A percentile compares a stretch with the other conserved stretches of the same genome.
Conservation (phyloP, 2,113 vertebrate genomes). For the Xiphophorus hellerii region DNA sequence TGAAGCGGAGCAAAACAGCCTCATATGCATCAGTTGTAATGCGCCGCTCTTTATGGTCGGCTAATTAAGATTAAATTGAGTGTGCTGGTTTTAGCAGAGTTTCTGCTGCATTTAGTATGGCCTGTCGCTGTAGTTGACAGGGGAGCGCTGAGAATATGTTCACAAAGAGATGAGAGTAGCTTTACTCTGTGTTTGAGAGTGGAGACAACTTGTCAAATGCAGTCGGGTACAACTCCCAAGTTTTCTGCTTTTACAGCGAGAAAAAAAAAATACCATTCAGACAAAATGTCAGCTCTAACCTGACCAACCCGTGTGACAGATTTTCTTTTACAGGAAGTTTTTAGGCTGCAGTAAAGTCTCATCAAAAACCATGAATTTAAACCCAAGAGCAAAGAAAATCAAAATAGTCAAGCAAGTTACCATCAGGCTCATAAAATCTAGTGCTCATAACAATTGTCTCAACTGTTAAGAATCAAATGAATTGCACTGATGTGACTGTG, state of each 20-base stretch:
- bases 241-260: slow-evolving; percentile 21
- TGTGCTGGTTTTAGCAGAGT: slow-evolving; percentile 48
- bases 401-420: neutral
- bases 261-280: neutral
- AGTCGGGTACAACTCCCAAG: neutral
- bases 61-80: slow-evolving; percentile 66
- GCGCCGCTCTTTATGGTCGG: slow-evolving; percentile 49
- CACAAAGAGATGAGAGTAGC: slow-evolving; percentile 34
- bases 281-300: neutral
- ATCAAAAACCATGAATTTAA: slow-evolving; percentile 2
- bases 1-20: slow-evolving; percentile 1
- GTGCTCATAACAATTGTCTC: neutral
- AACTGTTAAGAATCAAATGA: too few species aligned
- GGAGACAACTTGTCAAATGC: slow-evolving; percentile 2
- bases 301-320: neutral
- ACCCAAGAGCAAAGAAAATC: neutral
- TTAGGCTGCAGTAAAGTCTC: slow-evolving; percentile 8
- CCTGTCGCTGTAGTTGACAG: slow-evolving; percentile 10
- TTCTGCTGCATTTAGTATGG: slow-evolving; percentile 30
- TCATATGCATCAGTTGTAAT: slow-evolving; percentile 25
- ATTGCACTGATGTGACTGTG: too few species aligned
- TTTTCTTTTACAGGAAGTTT: slow-evolving; percentile 2
- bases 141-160: slow-evolving; percentile 1
- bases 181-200: slow-evolving; percentile 6
- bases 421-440: neutral